Conservation (phyloP, 2,888 invertebrate species). For the Stenotaenia linearis region DNA sequence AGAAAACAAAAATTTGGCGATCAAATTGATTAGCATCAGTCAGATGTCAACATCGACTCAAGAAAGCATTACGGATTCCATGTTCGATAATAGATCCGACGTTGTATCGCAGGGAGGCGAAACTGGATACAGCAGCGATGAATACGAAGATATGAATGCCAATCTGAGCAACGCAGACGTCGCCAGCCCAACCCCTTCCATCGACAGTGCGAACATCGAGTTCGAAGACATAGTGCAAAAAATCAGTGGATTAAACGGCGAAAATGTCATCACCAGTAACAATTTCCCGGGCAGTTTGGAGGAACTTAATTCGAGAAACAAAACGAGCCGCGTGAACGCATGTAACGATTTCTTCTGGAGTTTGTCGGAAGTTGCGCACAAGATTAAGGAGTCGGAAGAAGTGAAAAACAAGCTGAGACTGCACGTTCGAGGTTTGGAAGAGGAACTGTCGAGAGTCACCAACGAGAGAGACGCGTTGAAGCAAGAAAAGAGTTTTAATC, state of each 20-base stretch:
- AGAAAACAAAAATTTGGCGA: not conserved
- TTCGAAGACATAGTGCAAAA: constrained; percentile 24
- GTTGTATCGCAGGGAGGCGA: constrained; percentile 29
- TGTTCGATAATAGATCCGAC: constrained; percentile 19
- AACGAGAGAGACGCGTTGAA: not conserved
- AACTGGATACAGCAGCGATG: constrained; percentile 31
- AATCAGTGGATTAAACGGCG: constrained; percentile 14
- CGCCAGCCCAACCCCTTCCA: not conserved
- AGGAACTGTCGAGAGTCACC: not conserved
- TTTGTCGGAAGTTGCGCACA: constrained; percentile 34
- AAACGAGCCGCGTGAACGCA: not conserved
- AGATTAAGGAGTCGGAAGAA: constrained; percentile 36
- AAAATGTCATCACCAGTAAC: not conserved
- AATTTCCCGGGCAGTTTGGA: not conserved
- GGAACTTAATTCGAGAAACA: not conserved
- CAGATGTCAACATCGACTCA: not conserved
- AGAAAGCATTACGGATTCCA: not conserved
- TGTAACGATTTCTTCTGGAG: constrained; percentile 10
- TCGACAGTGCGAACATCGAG: not conserved
- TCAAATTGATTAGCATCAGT: not conserved
- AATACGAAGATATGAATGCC: constrained; percentile 20
- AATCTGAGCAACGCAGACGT: not conserved
- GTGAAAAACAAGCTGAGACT: constrained; percentile 36
- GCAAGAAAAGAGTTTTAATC: not conserved
- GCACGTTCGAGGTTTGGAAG: constrained; percentile 36